A percentile compares a stretch with the other conserved stretches of the same genome.
Conservation (phyloP, 2,797 vertebrate species). For the Ctenochaetus hawaiiensis region DNA sequence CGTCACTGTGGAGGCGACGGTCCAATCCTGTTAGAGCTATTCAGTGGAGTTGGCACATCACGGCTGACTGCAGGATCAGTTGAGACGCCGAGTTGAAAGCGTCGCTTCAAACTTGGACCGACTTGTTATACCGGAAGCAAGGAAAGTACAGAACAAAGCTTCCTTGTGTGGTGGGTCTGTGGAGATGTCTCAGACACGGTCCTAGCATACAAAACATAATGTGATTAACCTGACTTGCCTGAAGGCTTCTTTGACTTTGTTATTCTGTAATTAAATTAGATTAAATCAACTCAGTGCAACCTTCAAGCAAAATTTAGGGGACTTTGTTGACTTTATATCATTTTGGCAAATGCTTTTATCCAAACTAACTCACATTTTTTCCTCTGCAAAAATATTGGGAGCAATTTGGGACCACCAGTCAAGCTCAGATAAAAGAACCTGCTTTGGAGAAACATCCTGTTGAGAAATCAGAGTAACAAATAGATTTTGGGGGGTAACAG, state of each 20-base stretch:
- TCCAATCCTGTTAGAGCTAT: constrained; percentile 70
- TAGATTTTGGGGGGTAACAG: no score
- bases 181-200: constrained; percentile 22
- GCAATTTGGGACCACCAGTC: not conserved
- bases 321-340: constrained; percentile 10
- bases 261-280: constrained; percentile 27
- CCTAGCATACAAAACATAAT: constrained; percentile 17
- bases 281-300: constrained; percentile 23
- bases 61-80: constrained; percentile 53
- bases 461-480: no score
- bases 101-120: constrained; percentile 55
- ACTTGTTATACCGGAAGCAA: constrained; percentile 37
- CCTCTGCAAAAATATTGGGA: not conserved
- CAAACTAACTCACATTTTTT: not conserved
- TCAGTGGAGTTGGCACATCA: constrained; percentile 58
- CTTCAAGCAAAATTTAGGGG: not conserved
- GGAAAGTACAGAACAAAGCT: constrained; percentile 29
- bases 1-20: constrained; percentile 57
- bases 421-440: not conserved
- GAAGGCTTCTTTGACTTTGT: constrained; percentile 35
- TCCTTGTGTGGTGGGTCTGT: constrained; percentile 6
- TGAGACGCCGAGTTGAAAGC: constrained; percentile 53
- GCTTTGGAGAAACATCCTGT: not conserved
- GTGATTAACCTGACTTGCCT: constrained; percentile 45
- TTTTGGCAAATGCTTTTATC: constrained; percentile 24